Base-by-base conservation (phyloP, 2,113 vertebrate genomes). In the Scomber japonicus region DNA sequence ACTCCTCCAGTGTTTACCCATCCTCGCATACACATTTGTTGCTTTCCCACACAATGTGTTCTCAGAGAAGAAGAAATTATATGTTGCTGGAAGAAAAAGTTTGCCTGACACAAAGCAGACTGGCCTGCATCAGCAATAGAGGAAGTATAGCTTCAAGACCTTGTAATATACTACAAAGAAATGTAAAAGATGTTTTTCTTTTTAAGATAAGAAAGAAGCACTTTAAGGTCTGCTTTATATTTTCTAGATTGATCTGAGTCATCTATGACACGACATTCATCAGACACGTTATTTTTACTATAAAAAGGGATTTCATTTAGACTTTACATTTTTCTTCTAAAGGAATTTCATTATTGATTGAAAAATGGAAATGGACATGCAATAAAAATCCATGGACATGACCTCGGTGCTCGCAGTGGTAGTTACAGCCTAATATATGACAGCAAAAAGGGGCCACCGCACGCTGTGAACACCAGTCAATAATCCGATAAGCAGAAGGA, bases 401-500 rank as follows among this genome's bases (percentile, higher is more conserved):
- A 78, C 83, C 81, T 88, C 63, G 21, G 57, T 70, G 68, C 75
- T 49, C 45, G 53, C 40, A 11, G 50, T 17, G 24, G 44, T 54
- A 66, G 56, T 59, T 78, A 63, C 63, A 73, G 46, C 53, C 51
- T 81, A 71, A 71, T 68, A 78, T 40, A 6, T 31, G 48, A 76
- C 49, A 71, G 64, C 14, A 60, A 46, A 83, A 62, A 64, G 46
- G n/a, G 66, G 44, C 60, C 75, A 63, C 12, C n/a, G 80, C 75
- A 46, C 80, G 69, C 46, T 63, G 69, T 85, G 86, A 83, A 69
- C 73, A 76, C 71, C 13, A 55, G 83, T 85, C 90, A 80, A 85
- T 92, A 91, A 90, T 89, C 85, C 63, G 12, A 88, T 86, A 84
- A 86, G 76, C 57, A 82, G 73, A 78, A 81, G 72, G 80, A 85